phyloP scores from a whole-genome alignment of 2,888 invertebrate genomes.

The Dasysyrphus albostriatus region DNA sequence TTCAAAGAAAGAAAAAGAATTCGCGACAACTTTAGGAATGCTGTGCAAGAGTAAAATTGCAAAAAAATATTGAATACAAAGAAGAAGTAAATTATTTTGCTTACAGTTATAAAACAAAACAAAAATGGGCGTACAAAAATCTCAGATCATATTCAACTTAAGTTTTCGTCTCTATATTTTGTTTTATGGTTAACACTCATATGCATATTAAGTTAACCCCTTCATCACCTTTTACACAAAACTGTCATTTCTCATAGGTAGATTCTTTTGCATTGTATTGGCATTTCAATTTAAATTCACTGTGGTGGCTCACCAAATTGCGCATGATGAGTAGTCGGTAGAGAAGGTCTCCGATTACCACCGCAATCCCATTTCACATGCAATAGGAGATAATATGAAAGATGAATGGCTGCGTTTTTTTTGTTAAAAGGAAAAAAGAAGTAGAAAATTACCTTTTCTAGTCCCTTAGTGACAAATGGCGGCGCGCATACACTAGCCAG shows the following conservation, averaged over 20 bases:
- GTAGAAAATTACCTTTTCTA: constrained; percentile 42
- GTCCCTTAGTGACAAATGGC: constrained; percentile 58
- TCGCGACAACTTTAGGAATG: too few species aligned
- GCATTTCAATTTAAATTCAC: constrained; percentile 45
- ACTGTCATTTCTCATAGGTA: constrained; percentile 39
- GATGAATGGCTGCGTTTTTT: constrained; percentile 64
- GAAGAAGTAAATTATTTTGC: background rate
- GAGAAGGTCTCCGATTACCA: constrained; percentile 25
- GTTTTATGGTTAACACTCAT: constrained; percentile 27
- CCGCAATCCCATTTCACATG: constrained; percentile 44
- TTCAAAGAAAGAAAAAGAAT: too few species aligned
- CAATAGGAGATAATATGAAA: constrained; percentile 43
- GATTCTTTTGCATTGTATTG: constrained; percentile 37
- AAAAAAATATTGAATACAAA: background rate
- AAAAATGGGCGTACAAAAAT: background rate
- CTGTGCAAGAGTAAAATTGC: background rate
- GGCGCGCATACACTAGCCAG: constrained; percentile 25
- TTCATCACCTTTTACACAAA: constrained; percentile 43
- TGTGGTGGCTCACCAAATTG: constrained; percentile 35
- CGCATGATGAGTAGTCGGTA: constrained; percentile 23
- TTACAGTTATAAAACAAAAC: background rate
- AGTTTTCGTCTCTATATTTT: background rate
- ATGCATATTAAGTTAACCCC: constrained; percentile 35
- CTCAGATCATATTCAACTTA: background rate
- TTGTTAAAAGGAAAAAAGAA: constrained; percentile 13